phyloP scores from a whole-genome alignment of 2,113 vertebrate species.

The Azemiops feae region DNA sequence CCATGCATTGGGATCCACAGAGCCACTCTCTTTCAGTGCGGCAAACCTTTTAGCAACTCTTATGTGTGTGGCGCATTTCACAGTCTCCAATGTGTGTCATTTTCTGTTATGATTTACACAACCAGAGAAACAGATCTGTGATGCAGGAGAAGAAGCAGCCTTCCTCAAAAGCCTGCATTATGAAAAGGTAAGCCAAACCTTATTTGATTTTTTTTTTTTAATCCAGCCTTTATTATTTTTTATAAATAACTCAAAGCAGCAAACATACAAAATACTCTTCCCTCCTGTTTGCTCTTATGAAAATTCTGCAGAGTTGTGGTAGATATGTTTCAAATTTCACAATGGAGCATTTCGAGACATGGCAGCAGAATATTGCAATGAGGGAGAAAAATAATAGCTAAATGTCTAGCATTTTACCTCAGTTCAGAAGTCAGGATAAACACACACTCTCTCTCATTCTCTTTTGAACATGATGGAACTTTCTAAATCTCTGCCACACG shows the following conservation, averaged over 20 bases:
- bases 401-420: conserved; percentile 28
- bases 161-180: background rate
- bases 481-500: background rate
- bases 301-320: background rate
- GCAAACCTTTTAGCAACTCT: background rate
- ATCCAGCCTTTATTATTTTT: background rate
- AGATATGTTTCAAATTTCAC: background rate
- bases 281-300: background rate
- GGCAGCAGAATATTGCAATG: conserved; percentile 18
- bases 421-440: background rate
- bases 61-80: background rate
- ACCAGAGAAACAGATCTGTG: background rate
- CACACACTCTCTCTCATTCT: background rate
- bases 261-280: background rate
- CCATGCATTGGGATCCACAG: background rate
- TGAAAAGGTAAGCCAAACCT: background rate
- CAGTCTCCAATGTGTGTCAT: background rate
- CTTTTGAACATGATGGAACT: background rate
- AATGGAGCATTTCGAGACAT: background rate
- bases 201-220: background rate
- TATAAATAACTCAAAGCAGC: background rate
- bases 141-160: background rate
- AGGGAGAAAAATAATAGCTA: conserved; percentile 28
- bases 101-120: background rate
- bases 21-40: background rate